Base-by-base conservation (phyloP, 2,113 vertebrate genomes). In the Oryzias melastigma region DNA sequence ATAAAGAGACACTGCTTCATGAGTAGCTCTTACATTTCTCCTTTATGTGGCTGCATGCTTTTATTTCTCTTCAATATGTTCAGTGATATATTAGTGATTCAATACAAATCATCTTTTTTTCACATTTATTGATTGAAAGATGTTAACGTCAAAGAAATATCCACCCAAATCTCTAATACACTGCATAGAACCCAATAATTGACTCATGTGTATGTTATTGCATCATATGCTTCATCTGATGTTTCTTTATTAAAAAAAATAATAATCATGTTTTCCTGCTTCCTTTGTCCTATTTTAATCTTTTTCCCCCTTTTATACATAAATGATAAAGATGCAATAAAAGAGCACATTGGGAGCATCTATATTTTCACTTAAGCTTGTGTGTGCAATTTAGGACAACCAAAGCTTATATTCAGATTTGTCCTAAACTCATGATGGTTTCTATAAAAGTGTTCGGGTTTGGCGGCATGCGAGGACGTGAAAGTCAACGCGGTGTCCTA, bases 171-270 rank as follows among this genome's bases (percentile, higher is more conserved):
- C 70, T 77, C 64, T 27, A 48, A 78, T 77, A 35, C 69, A 61
- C 67, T 60, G 80, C 54, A 49, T 58, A 42, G 44, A 70, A 65
- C 62, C 74, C 58, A 65, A 49, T 55, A 64, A 70, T 85, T 81
- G 75, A 75, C 72, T 45, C 44, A 43, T 52, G 62, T 19, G 27
- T 75, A 68, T 82, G 65, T 74, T 81, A 81, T 82, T 90, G 87
- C 83, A 77, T 81, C 72, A 57, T 60, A 46, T 76, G 59, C 74
- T 66, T 71, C 77, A 73, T 71, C 49, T 18, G 43, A 72, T n/a
- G 22, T 65, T 44, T 58, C 69, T 75, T 66, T 79, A 58, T 81
- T 79, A 18, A 19, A 7, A 47, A 47, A 47, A 18, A 17, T 22
- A 3, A 22, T 22, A n/a, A 18, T 47, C n/a, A 47, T 19, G 8